Base-by-base conservation (phyloP, 2,797 vertebrate species). In the Columba guinea region DNA sequence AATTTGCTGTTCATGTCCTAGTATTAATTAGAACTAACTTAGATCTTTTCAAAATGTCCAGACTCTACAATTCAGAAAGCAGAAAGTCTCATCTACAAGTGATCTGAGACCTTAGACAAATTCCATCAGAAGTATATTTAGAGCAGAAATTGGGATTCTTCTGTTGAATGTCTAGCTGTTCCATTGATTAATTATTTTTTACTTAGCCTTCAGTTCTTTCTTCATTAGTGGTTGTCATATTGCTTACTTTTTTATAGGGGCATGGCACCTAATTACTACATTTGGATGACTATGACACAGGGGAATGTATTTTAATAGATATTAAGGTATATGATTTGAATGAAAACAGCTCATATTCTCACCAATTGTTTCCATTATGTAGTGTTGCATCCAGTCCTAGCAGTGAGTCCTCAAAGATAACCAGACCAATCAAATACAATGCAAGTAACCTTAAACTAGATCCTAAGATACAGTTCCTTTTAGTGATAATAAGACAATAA, bases 1-100 rank as follows among this genome's bases (percentile, higher is more conserved):
- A 77, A 27, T 95, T 96, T 94, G 87, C 90, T 87, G 93, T 81
- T 93, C 82, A 3, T 95, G 93, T 8, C 63, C 49, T 3, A 68
- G 90, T 92, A 82, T 94, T 95, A 94, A 95, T 96, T 95, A 96
- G 90, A 76, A 75, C 82, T 95, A 51, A 73, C 92, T 80, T 22
- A 52, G 80, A 68, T 82, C 83, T 74, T 64, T 79, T 75, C 67
- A 63, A 77, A 89, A 80, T 87, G 74, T 49, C 90, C 91, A 80
- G 83, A 90, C 58, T 79, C 60, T 73, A 14, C 86, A 62, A 51
- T 35, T 91, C 84, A 75, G 63, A 76, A 84, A 87, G 68, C 4
- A 1, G 26, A 32, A 79, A 70, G 37, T 95, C 87, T 92, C 48
- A 13, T 60, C 67, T 78, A 20, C 60, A 44, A 64, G 84, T 64